These are phyloP conservation scores for Mimumesa dahlbomi DNA, from an alignment of 2,888 invertebrate species.

Conservation along the genomic window DNA sequence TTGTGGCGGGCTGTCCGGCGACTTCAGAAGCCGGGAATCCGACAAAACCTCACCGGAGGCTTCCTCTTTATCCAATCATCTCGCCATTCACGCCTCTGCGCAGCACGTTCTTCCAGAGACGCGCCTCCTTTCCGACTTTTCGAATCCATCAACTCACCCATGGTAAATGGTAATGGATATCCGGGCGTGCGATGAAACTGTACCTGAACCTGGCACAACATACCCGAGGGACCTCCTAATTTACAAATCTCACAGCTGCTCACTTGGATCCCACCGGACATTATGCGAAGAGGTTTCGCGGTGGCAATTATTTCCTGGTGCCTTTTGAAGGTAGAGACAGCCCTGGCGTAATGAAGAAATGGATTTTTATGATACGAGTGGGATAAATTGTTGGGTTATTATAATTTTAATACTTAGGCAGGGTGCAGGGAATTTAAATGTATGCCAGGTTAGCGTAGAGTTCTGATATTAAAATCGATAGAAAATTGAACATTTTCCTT, in stretches of 20 bases:
- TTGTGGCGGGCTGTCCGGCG: constrained; percentile 61
- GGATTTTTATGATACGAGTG: too few relatives aligned
- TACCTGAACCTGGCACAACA: constrained; percentile 20
- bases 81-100: constrained; percentile 75
- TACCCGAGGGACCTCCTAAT: constrained; percentile 50
- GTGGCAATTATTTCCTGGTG: too few relatives aligned
- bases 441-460: too few relatives aligned
- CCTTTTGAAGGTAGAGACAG: too few relatives aligned
- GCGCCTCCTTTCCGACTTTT: constrained; percentile 10
- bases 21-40: constrained; percentile 62
- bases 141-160: constrained; percentile 63
- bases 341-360: too few relatives aligned
- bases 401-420: too few relatives aligned
- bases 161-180: constrained; percentile 56
- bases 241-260: constrained; percentile 67
- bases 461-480: too few relatives aligned
- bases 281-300: too few relatives aligned
- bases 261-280: not conserved
- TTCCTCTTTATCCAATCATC: constrained; percentile 78
- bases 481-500: too few relatives aligned
- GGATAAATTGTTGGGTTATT: too few relatives aligned
- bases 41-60: constrained; percentile 54
- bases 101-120: constrained; percentile 29
- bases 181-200: constrained; percentile 45
- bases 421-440: too few relatives aligned